Evolutionary conservation across 1,140 invertebrate species (phyloP).

Genomic region (Meloidogyne floridensis): DNA sequence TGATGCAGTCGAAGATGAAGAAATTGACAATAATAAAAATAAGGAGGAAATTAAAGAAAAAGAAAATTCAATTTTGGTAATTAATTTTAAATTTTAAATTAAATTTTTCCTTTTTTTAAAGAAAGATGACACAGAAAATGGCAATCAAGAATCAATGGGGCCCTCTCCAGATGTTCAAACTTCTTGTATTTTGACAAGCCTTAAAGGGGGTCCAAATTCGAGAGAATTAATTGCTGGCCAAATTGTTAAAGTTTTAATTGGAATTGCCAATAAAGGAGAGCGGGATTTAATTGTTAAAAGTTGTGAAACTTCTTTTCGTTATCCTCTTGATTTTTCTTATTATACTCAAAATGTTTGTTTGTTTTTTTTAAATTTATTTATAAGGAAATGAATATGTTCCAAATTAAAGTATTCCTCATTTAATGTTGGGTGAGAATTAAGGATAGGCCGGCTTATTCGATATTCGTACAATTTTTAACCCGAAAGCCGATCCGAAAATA

Average conservation of each 20-base stretch:
- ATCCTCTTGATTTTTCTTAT: conserved; percentile 96
- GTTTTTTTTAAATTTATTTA: too few relatives aligned
- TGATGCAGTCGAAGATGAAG: not conserved
- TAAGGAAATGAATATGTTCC: too few relatives aligned
- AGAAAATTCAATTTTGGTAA: not conserved
- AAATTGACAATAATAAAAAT: not conserved
- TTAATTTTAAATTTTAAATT: not conserved
- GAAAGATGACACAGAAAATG: not conserved
- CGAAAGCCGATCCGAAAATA: too few relatives aligned
- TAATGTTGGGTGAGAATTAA: too few relatives aligned
- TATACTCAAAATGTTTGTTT: conserved; percentile 84
- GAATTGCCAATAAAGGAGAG: conserved; percentile 90
- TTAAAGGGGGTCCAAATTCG: conserved; percentile 67
- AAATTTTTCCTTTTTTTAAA: not conserved
- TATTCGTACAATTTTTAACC: too few relatives aligned
- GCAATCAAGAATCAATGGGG: conserved; percentile 22
- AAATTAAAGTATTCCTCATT: too few relatives aligned
- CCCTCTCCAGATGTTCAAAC: conserved; percentile 81
- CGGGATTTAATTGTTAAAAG: conserved; percentile 85
- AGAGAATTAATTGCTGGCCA: conserved; percentile 81
- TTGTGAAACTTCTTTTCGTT: conserved; percentile 93
- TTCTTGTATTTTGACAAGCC: conserved; percentile 80
- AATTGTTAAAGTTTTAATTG: conserved; percentile 90
- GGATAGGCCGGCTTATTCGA: too few relatives aligned
- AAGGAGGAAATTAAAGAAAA: not conserved